Evolutionary conservation across 2,888 invertebrate species (phyloP), one percentile per base, ranked within the genome.

Genomic region (Caenorhabditis auriculariae): DNA sequence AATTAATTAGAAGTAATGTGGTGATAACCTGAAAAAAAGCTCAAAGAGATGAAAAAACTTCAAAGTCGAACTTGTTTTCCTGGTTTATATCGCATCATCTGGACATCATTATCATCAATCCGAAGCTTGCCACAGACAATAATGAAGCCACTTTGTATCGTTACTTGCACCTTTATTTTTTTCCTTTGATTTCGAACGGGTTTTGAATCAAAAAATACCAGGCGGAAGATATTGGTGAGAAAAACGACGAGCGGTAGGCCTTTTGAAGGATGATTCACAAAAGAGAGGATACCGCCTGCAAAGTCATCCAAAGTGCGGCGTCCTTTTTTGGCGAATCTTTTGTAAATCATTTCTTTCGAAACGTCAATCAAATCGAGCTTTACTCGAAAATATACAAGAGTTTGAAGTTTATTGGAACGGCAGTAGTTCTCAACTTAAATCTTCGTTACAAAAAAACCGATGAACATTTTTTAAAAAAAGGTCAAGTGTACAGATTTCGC

Each of bases 1-100:
- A 84, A 76, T 88, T 88, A 72, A 86, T 61, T 59, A 72, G 70
- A 12, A 72, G 43, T 4, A 72, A 48, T 24, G 69, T 64, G 17
- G 72, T 72, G 4, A 72, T 66, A 9, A 72, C 70, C 67, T 78
- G 69, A n/a, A 66, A 47, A 24, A 50, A 15, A 3, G 26, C 38
- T 17, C 17, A 9, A 47, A 26, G 15, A 12, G 12, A 42, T 48
- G 17, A 48, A 48, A n/a, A 48, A 15, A 17, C 26, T 21, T 26
- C 9, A 48, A 15, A 23, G 24, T 12, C 41, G 26, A 6, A 67
- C 70, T 51, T 73, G 73, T 55, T 73, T 73, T 41, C 73, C 73
- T 15, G 73, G 73, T 48, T 73, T 73, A 52, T 70, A 70, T 28
- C 72, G 49, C 23, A 69, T 24, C 63, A 70, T 69, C 23, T 64